Conservation (phyloP, 2,888 invertebrate genomes). For the Podotricha telesiphe region DNA sequence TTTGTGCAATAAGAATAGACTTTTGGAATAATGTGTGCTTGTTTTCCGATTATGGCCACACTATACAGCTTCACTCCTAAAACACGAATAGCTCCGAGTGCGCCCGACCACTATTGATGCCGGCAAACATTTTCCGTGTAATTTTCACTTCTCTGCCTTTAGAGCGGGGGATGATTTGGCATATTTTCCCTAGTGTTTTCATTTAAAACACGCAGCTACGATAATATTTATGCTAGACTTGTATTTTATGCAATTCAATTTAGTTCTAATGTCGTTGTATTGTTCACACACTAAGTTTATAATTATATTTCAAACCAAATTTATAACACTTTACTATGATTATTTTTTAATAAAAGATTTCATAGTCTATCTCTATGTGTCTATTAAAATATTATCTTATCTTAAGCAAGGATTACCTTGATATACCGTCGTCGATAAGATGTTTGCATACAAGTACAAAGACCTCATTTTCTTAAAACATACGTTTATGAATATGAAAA, state of each 20-base stretch:
- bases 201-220: constrained; percentile 33
- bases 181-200: constrained; percentile 48
- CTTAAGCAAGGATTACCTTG: constrained; percentile 35
- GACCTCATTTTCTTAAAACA: constrained; percentile 24
- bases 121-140: constrained; percentile 76
- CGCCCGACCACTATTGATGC: constrained; percentile 73
- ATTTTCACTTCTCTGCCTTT: constrained; percentile 63
- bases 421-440: constrained; percentile 26
- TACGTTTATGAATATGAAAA: neutral
- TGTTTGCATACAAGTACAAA: constrained; percentile 30
- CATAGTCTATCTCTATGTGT: constrained; percentile 20
- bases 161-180: constrained; percentile 59
- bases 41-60: constrained; percentile 52
- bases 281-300: neutral
- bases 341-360: neutral
- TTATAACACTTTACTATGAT: neutral
- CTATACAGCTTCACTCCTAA: constrained; percentile 64
- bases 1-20: neutral
- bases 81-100: constrained; percentile 58
- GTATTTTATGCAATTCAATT: neutral
- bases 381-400: constrained; percentile 31
- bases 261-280: neutral
- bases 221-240: neutral
- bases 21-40: neutral
- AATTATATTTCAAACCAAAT: neutral